Percentiles rank a stretch among this genome's conserved stretches.
phyloP scores from a whole-genome alignment of 2,113 vertebrate species.

The Heterochromis multidens region DNA sequence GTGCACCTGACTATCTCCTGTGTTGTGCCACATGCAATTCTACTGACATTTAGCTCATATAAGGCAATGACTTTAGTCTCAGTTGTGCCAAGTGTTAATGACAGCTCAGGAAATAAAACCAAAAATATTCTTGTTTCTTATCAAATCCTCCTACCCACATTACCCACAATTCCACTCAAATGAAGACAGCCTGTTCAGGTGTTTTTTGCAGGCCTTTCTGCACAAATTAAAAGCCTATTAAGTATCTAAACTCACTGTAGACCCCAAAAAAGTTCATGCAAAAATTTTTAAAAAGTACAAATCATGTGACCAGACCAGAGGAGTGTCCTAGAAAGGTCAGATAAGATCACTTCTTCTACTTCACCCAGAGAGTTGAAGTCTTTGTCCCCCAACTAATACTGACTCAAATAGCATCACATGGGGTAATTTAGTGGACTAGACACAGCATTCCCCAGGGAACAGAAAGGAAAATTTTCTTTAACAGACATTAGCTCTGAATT shows the following conservation, averaged over 20 bases:
- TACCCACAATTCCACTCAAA: too few relatives aligned
- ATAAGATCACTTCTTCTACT: not conserved
- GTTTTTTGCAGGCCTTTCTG: too few relatives aligned
- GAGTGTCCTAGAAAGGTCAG: not conserved
- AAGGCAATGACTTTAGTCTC: not conserved
- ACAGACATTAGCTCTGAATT: not conserved
- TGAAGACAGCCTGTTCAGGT: too few relatives aligned
- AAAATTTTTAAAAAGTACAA: not conserved
- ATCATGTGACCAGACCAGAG: not conserved
- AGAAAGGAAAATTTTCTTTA: not conserved
- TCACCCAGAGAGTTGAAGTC: not conserved
- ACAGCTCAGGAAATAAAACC: too few relatives aligned
- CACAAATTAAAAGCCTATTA: too few relatives aligned
- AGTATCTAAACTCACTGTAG: too few relatives aligned
- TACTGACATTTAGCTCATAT: not conserved
- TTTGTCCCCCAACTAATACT: not conserved
- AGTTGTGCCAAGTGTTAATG: too few relatives aligned
- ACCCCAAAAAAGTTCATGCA: too few relatives aligned
- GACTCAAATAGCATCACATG: not conserved
- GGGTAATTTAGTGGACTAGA: not conserved
- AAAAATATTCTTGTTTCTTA: too few relatives aligned
- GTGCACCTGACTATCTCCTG: not conserved
- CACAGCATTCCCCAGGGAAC: not conserved
- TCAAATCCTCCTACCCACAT: too few relatives aligned
- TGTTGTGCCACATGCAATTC: not conserved